Evolutionary conservation across 2,888 invertebrate genomes (phyloP), one percentile per base, ranked within the genome.

Genomic region (Oasisia sp.): DNA sequence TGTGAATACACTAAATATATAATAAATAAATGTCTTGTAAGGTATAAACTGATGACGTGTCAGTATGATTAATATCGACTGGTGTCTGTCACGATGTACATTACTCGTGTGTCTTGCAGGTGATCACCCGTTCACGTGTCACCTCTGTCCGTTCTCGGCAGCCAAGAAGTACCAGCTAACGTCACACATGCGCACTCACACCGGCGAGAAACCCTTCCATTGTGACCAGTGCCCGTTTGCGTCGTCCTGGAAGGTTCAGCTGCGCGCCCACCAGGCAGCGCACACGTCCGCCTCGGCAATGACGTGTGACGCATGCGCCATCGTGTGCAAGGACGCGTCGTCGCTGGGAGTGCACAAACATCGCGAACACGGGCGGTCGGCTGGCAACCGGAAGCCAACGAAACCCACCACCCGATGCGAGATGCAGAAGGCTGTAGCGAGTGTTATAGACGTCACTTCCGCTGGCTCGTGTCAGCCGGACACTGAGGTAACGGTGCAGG

Each of bases 141-240:
- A 32, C 38, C 44, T 32, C 27, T 90, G 90, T 44, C 27, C 32
- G 38, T 90, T 19, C 90, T 38, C 90, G 32, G 44, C 32, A 5
- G 44, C 90, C 90, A 44, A 90, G 38, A 90, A 90, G 38, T 44
- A 90, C 14, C 44, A 32, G 38, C 32, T 90, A 14, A 38, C 32
- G 32, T 90, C 90, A 19, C 90, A 90, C 90, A 19, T 90, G 44
- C 44, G 38, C 14, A 90, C 90, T 14, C 90, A 90, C 90, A 90
- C 38, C 0, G 44, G 44, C 32, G 44, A 90, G 38, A 90, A 90
- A 27, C 38, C 90, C n/a, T 90, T 90, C 90, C 32, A 19, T 1
- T 90, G 90, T 27, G 90, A 32, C 14, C 90, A 38, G 90, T 90
- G 90, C 90, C 90, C 90, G 44, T 90, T 38, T 32, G 44, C 90